These are phyloP conservation scores for Nomada fucata DNA, from an alignment of 2,888 invertebrate species.

Conservation along the genomic window DNA sequence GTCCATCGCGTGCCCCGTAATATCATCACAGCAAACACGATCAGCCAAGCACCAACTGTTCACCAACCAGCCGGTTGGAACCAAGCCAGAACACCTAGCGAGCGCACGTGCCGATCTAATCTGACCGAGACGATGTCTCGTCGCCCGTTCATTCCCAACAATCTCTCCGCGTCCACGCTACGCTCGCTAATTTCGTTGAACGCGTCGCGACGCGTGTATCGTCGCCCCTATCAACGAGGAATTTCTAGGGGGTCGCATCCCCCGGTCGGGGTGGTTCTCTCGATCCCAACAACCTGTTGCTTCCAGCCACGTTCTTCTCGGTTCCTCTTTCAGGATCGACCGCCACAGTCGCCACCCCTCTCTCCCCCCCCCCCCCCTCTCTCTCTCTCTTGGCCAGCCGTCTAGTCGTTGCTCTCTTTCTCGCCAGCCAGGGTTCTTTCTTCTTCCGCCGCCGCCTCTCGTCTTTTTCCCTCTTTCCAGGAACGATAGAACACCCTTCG, in stretches of 20 bases:
- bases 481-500: slow-evolving; percentile 75
- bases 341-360: slow-evolving; percentile 29
- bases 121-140: neutral
- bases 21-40: neutral
- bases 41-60: too few relatives aligned
- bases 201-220: slow-evolving; percentile 46
- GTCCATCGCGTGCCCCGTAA: neutral
- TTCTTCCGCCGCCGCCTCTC: slow-evolving; percentile 42
- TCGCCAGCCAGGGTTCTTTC: slow-evolving; percentile 48
- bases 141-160: neutral
- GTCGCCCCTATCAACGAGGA: slow-evolving; percentile 39
- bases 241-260: slow-evolving; percentile 68
- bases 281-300: slow-evolving; percentile 67
- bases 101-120: neutral
- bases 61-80: neutral
- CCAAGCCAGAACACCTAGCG: neutral
- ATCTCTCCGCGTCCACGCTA: neutral
- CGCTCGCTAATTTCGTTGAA: slow-evolving; percentile 56
- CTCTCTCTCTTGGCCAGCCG: slow-evolving; percentile 28
- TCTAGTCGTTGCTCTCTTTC: slow-evolving; percentile 49
- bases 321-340: slow-evolving; percentile 47
- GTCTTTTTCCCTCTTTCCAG: slow-evolving; percentile 63
- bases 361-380: slow-evolving; percentile 6
- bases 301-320: slow-evolving; percentile 42
- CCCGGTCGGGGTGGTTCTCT: slow-evolving; percentile 37